Evolutionary conservation across 2,797 vertebrate genomes (phyloP), one percentile per base, ranked within the genome.

Genomic region (Sylvilagus floridanus): DNA sequence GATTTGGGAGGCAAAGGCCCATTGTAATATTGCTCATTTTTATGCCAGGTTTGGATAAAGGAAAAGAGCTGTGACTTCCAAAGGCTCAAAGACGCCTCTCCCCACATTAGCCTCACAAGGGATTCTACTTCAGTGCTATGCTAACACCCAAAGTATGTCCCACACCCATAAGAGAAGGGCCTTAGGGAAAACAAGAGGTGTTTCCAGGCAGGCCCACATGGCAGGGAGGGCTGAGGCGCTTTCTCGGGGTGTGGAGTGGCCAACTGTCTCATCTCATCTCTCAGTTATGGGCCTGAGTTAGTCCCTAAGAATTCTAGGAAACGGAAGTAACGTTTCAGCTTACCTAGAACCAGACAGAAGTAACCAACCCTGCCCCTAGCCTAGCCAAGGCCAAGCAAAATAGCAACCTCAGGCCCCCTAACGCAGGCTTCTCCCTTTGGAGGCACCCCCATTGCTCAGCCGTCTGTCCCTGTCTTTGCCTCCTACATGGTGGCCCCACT

Each of bases 401-500:
- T 1, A 26, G 35, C 22, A 19, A 60, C 62, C 2, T 28, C 1
- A 50, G 7, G 60, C 62, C 22, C 13, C 50, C n/a, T 24, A 28
- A 35, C 0, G 30, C 0, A 3, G 28, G 65, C 42, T 30, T 75
- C 32, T 28, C 5, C 8, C 13, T 19, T 9, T 24, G 0, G 37
- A 32, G n/a, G 6, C 0, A 7, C 30, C 13, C 30, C 24, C 52
- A 26, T 19, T 54, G 57, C 50, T 35, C n/a, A 21, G 32, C 21
- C 35, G 37, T 21, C 47, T 28, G 1, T 8, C 9, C 28, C 14
- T 30, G 2, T 32, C 8, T 2, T 9, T 0, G 0, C 0, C 9
- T 4, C 2, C 2, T 0, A 7, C 19, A 16, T 0, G 0, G 24
- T 0, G 0, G 30, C 50, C 50, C 16, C 7, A 19, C 17, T 26